Evolutionary conservation across 2,797 vertebrate species (phyloP), one percentile per base, ranked within the genome.

Genomic region (Pterois miles): DNA sequence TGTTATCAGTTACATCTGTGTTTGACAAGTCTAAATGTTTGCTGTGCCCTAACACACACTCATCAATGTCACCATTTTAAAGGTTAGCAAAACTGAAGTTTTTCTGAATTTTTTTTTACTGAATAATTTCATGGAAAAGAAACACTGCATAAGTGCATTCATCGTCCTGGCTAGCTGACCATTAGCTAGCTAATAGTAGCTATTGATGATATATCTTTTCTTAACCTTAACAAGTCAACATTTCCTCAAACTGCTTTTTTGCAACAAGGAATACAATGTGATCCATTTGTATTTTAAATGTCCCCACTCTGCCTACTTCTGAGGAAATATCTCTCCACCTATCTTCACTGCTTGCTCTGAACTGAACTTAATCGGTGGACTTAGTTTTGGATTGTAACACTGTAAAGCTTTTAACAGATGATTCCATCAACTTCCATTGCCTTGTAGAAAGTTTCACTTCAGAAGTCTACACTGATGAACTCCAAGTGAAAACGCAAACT

Each of bases 381-480:
- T 16, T 23, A 2, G 34, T 33, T 50, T 66, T 23, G 29, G 13
- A 23, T 23, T 34, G n/a, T 23, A 33, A 23, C 5, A 53, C 64
- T 36, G 31, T 9, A 34, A 33, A 52, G n/a, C 27, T 65, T 33
- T 33, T 18, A 11, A 25, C 20, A 52, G 20, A 23, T 14, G 0
- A 65, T 33, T 34, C 25, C 12, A 23, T n/a, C 29, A 65, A 33
- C 0, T 14, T 29, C 12, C 11, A 4, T 0, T 59, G 3, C 0
- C 0, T 2, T 27, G 22, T 43, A 22, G 2, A 6, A 40, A 1
- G 36, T 62, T 40, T 58, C 31, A 58, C 59, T 36, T 22, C 1
- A 13, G 2, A 33, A 18, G 12, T 54, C 25, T 27, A 6, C 12
- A 25, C 8, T 16, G 13, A 9, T 7, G 27, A 27, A 27, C 3